These are phyloP conservation scores for Pristionchus entomophagus DNA, from an alignment of 2,888 invertebrate species.

Conservation along the genomic window DNA sequence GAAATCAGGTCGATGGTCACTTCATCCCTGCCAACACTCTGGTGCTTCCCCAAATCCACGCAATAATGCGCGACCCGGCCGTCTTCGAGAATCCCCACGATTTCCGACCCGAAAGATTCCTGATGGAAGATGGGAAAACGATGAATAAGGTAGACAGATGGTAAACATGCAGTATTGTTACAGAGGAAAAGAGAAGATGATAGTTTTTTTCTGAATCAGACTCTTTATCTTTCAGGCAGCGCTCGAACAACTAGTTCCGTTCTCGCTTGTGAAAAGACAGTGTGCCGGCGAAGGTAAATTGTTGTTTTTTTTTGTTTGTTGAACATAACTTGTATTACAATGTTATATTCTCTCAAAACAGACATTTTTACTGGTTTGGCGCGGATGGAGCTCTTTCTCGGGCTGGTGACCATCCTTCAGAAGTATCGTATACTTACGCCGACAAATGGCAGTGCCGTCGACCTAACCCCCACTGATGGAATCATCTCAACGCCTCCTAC, in stretches of 20 bases:
- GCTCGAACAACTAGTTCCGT: background rate
- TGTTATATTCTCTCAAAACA: background rate
- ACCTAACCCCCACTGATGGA: background rate
- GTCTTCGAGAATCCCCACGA: slow-evolving; percentile 53
- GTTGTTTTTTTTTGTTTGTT: background rate
- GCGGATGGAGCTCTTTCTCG: background rate
- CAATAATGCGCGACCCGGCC: background rate
- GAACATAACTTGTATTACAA: background rate
- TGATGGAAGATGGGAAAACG: slow-evolving; percentile 58
- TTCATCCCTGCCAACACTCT: slow-evolving; percentile 34
- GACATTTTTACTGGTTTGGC: background rate
- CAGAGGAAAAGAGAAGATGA: background rate
- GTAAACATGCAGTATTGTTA: too few relatives aligned
- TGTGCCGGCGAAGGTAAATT: background rate
- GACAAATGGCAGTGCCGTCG: background rate
- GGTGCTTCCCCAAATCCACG: background rate
- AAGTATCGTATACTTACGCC: background rate
- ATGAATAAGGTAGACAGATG: slow-evolving; percentile 53
- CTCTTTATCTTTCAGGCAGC: background rate
- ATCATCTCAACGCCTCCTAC: background rate
- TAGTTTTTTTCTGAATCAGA: background rate
- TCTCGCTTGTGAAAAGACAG: background rate
- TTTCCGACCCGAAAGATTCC: slow-evolving; percentile 62
- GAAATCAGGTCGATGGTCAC: slow-evolving; percentile 21
- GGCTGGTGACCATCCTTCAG: background rate